Conservation (phyloP, 2,113 vertebrate genomes). For the Sakesphorus luctuosus region DNA sequence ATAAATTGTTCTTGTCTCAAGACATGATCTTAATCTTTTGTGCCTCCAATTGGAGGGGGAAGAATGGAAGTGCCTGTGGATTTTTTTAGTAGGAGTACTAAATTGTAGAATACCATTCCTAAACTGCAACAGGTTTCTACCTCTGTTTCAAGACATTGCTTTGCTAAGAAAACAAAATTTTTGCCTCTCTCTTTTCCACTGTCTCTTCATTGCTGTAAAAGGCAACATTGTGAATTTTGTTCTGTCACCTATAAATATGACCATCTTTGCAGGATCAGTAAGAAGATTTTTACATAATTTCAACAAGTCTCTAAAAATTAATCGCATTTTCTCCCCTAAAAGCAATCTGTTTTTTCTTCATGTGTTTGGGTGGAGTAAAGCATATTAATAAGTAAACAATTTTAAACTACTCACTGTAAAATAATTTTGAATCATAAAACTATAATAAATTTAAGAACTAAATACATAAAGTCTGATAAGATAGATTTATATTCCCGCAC, state of each 20-base stretch:
- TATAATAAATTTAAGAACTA: not conserved
- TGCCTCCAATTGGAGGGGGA: accelerated
- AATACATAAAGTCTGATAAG: not conserved
- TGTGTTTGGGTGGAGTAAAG: not conserved
- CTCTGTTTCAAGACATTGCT: not conserved
- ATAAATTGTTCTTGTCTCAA: not conserved
- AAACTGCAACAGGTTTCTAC: not conserved
- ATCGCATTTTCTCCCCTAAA: not conserved
- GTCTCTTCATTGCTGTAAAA: not conserved
- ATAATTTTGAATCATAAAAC: not conserved
- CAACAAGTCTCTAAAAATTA: not conserved
- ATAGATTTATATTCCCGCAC: not conserved
- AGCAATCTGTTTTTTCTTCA: not conserved
- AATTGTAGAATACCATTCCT: not conserved
- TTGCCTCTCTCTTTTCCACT: not conserved
- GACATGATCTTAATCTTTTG: not conserved
- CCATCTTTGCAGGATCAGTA: not conserved
- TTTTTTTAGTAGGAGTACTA: not conserved
- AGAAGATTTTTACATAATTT: not conserved
- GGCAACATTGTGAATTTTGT: not conserved
- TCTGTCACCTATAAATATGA: not conserved
- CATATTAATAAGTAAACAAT: not conserved
- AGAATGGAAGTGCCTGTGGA: accelerated
- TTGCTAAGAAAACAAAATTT: not conserved
- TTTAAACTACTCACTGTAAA: not conserved